phyloP scores from a whole-genome alignment of 2,888 invertebrate genomes.

The Drosophila hamatofila region DNA sequence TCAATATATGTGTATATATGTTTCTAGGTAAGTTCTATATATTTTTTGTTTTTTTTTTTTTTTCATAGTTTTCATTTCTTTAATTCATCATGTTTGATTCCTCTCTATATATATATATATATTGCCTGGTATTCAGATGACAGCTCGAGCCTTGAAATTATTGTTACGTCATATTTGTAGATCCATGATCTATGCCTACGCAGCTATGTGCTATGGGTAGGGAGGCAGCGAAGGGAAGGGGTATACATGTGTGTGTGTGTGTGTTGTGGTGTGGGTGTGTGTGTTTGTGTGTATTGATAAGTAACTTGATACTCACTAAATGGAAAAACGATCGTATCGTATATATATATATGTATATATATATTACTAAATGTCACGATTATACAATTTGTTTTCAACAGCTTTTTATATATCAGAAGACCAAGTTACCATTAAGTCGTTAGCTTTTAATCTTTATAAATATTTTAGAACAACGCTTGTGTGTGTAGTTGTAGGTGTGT shows the following conservation, averaged over 20 bases:
- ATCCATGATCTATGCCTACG: conserved; percentile 60
- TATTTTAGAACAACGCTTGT: conserved; percentile 62
- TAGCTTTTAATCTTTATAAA: conserved; percentile 70
- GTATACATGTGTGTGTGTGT: conserved; percentile 2
- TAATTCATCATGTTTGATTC: not conserved
- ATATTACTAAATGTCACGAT: conserved; percentile 42
- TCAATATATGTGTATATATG: conserved; percentile 53
- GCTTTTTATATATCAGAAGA: conserved; percentile 58
- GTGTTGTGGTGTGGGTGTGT: conserved; percentile 12
- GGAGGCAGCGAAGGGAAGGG: conserved; percentile 6
- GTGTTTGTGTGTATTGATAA: conserved; percentile 13
- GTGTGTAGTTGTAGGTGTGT: conserved; percentile 1
- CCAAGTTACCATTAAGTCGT: conserved; percentile 78
- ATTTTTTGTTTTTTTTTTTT: not conserved
- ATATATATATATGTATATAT: conserved; percentile 10
- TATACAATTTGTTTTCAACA: conserved; percentile 49
- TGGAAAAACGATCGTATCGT: conserved; percentile 41
- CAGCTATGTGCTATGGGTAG: conserved; percentile 54
- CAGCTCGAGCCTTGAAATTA: conserved; percentile 50
- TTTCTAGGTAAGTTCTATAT: conserved; percentile 22
- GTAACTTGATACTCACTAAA: conserved; percentile 62
- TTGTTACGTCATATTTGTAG: conserved; percentile 45
- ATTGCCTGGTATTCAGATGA: conserved; percentile 38
- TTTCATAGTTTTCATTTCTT: not conserved
- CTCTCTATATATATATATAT: conserved; percentile 14